phyloP scores from a whole-genome alignment of 2,113 vertebrate genomes.

The Apaloderma vittatum region DNA sequence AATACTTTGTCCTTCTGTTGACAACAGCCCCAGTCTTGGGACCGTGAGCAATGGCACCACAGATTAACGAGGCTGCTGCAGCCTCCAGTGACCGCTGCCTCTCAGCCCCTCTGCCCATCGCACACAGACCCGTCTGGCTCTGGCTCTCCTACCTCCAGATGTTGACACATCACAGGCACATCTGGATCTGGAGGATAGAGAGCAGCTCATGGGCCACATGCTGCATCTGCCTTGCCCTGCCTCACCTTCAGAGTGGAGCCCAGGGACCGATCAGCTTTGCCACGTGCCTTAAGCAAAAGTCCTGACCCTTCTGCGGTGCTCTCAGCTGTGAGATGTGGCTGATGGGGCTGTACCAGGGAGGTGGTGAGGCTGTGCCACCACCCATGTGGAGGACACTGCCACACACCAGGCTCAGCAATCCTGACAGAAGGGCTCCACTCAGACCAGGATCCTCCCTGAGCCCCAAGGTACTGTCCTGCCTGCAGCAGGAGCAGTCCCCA shows the following conservation, averaged over 20 bases:
- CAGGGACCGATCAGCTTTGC: background rate
- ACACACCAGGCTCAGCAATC: background rate
- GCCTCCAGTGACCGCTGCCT: background rate
- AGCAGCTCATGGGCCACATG: rapidly evolving
- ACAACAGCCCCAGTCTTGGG: background rate
- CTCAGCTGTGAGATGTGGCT: no score
- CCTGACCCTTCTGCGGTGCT: rapidly evolving
- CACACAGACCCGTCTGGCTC: rapidly evolving
- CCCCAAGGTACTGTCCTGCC: background rate
- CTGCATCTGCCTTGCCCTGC: background rate
- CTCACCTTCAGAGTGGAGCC: background rate
- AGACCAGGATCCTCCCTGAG: background rate
- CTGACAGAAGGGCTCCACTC: background rate
- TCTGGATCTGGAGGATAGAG: background rate
- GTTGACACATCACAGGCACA: background rate
- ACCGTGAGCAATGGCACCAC: background rate
- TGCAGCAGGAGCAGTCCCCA: background rate
- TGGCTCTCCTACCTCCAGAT: background rate
- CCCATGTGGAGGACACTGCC: rapidly evolving
- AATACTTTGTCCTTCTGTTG: background rate
- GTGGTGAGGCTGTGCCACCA: background rate
- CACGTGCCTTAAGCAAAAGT: background rate
- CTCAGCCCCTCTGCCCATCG: background rate
- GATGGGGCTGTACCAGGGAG: background rate
- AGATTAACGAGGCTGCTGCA: background rate